Evolutionary conservation across 1,140 invertebrate genomes (phyloP).

Genomic region (Elysia chlorotica): DNA sequence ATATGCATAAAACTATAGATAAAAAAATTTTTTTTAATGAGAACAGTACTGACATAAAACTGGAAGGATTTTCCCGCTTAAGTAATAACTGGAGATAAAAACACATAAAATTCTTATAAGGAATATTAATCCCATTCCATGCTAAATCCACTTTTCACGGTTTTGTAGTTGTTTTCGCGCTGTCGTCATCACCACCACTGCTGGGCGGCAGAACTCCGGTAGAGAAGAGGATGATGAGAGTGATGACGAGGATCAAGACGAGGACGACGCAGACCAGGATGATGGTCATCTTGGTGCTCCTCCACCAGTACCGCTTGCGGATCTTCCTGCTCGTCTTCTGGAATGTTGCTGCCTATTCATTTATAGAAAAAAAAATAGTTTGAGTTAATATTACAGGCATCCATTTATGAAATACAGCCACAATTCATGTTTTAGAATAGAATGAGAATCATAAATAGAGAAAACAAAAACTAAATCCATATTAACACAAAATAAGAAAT

Average conservation of each 20-base stretch:
- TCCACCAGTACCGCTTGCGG: constrained; percentile 59
- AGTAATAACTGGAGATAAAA: too few species aligned
- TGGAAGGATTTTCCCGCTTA: too few species aligned
- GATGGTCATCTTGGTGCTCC: constrained; percentile 60
- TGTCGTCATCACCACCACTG: constrained; percentile 14
- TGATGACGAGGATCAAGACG: constrained; percentile 50
- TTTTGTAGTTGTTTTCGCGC: constrained; percentile 64
- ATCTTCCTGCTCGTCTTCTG: constrained; percentile 53
- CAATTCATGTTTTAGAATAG: too few species aligned
- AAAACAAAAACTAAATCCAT: too few species aligned
- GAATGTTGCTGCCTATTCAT: constrained; percentile 57
- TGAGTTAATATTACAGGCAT: not conserved
- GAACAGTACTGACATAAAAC: too few species aligned
- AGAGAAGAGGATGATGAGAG: constrained; percentile 53
- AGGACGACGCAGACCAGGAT: constrained; percentile 43
- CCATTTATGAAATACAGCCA: not conserved
- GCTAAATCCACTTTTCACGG: too few species aligned
- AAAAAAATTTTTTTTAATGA: too few species aligned
- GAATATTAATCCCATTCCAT: too few species aligned
- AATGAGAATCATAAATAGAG: too few species aligned
- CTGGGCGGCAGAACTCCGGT: constrained; percentile 38
- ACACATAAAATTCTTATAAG: too few species aligned
- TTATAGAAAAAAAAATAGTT: not conserved
- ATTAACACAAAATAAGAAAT: too few species aligned
- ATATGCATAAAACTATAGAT: too few species aligned